A percentile compares a stretch with the other conserved stretches of the same genome.
Evolutionary conservation across 2,797 vertebrate species (phyloP).

Genomic region (Darevskia nairensis): DNA sequence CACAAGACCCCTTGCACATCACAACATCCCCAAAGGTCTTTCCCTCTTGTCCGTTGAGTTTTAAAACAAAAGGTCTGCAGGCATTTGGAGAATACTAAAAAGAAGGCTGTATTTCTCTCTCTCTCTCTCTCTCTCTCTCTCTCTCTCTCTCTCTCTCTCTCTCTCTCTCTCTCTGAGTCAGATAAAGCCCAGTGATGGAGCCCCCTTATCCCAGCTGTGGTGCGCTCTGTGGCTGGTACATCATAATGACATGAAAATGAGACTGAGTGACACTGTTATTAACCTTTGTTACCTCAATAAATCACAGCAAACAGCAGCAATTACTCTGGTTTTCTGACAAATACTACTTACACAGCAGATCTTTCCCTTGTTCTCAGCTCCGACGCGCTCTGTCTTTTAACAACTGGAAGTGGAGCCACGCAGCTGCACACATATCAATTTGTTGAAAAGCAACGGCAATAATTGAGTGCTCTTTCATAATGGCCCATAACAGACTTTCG

Average conservation of each 20-base stretch:
- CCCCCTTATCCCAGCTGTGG: slow-evolving; percentile 66
- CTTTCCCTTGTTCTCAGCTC: slow-evolving; percentile 25
- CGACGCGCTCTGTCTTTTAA: not conserved
- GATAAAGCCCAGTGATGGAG: not conserved
- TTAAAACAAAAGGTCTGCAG: not conserved
- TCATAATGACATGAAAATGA: slow-evolving; percentile 86
- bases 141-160: not conserved
- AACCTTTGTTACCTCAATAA: slow-evolving; percentile 89
- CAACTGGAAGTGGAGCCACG: not conserved
- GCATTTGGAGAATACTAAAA: slow-evolving; percentile 5
- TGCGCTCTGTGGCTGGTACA: slow-evolving; percentile 70
- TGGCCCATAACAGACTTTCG: not conserved
- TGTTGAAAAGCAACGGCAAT: slow-evolving; percentile 27
- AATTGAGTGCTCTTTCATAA: slow-evolving; percentile 31
- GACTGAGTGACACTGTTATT: slow-evolving; percentile 86
- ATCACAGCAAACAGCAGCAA: slow-evolving; percentile 86
- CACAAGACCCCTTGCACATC: too few relatives aligned
- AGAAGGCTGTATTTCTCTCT: slow-evolving; percentile 11
- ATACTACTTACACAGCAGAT: slow-evolving; percentile 50
- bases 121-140: not conserved
- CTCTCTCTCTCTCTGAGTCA: not conserved
- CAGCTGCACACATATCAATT: not conserved
- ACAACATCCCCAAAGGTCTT: not conserved
- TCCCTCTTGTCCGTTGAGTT: not conserved
- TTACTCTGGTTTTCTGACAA: slow-evolving; percentile 81